Evolutionary conservation across 2,797 vertebrate genomes (phyloP).

Genomic region (Acanthiza pusilla): DNA sequence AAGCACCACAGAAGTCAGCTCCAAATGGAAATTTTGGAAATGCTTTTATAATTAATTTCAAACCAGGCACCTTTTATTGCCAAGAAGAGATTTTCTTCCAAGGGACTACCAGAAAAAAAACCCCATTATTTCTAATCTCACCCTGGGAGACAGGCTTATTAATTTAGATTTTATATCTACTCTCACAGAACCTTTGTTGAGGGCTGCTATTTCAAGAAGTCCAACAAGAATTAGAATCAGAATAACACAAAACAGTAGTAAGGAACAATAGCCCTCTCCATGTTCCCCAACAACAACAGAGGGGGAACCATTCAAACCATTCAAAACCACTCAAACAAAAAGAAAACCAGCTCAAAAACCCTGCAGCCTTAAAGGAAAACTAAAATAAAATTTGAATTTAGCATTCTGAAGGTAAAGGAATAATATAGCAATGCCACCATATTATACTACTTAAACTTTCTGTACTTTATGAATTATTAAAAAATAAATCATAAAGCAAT

Average conservation of each 20-base stretch:
- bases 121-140: neutral
- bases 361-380: neutral
- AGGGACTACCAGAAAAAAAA: neutral
- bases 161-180: neutral
- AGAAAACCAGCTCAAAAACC: fast-evolving
- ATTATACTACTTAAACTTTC: neutral
- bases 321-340: neutral
- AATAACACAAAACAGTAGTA: neutral
- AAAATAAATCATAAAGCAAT: neutral
- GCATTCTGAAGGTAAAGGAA: neutral
- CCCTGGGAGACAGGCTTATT: neutral
- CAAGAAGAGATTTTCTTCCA: neutral
- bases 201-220: neutral
- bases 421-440: neutral
- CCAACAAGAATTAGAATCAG: neutral
- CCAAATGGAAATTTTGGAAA: neutral
- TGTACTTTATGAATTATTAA: neutral
- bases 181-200: neutral
- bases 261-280: fast-evolving
- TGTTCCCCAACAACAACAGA: neutral
- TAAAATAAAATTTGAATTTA: neutral
- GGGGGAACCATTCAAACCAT: too few relatives aligned
- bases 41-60: neutral
- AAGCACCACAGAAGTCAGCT: neutral
- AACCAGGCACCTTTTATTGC: neutral